These are phyloP conservation scores for Drosophila ananassae DNA, from an alignment of 1,140 invertebrate species.

Conservation along the genomic window DNA sequence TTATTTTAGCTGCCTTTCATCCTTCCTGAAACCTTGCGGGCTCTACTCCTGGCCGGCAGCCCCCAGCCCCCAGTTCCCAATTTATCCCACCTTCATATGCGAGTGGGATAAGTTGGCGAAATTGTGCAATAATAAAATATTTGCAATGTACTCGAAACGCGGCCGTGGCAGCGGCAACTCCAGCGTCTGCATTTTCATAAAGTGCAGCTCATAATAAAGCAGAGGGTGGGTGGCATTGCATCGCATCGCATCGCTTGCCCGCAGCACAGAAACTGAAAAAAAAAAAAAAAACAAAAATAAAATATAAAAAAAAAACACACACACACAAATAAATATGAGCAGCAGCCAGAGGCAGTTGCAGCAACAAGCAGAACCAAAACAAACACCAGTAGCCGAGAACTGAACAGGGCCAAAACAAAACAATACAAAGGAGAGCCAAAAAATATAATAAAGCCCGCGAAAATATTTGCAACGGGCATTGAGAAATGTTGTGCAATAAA, in stretches of 20 bases:
- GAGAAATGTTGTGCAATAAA: slow-evolving; percentile 82
- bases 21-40: slow-evolving; percentile 72
- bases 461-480: slow-evolving; percentile 81
- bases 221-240: slow-evolving; percentile 9
- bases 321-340: slow-evolving; percentile 70
- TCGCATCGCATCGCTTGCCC: slow-evolving; percentile 22
- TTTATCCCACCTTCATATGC: slow-evolving; percentile 59
- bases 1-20: slow-evolving; percentile 81
- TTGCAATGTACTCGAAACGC: slow-evolving; percentile 76
- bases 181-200: slow-evolving; percentile 74
- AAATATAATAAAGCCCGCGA: slow-evolving; percentile 80
- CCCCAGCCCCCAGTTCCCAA: neutral
- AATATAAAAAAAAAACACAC: neutral
- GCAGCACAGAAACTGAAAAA: slow-evolving; percentile 32
- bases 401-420: slow-evolving; percentile 48
- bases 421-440: slow-evolving; percentile 26
- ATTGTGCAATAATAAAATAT: slow-evolving; percentile 83
- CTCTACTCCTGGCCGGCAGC: neutral
- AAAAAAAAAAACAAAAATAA: slow-evolving; percentile 47
- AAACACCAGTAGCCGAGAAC: slow-evolving; percentile 44
- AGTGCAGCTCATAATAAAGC: slow-evolving; percentile 78
- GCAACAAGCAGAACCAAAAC: slow-evolving; percentile 67
- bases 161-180: slow-evolving; percentile 15
- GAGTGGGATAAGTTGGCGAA: slow-evolving; percentile 72
- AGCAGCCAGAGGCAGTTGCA: slow-evolving; percentile 33